Evolutionary conservation across 2,113 vertebrate species (phyloP).

Genomic region (Dromiciops gliroides): DNA sequence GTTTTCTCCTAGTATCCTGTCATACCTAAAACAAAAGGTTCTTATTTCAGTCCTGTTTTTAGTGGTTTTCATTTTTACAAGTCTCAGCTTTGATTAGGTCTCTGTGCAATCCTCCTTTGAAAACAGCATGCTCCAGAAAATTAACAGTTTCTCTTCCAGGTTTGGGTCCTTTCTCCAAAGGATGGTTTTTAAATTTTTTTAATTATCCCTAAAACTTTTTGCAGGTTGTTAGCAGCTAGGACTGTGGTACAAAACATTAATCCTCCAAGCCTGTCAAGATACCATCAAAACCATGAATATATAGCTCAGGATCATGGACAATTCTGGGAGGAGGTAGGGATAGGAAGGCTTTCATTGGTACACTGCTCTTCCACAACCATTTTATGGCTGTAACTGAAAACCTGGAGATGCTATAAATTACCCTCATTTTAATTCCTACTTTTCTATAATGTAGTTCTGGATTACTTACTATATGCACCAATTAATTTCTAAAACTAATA

Average conservation of each 20-base stretch:
- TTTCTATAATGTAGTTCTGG: neutral
- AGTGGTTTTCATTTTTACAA: neutral
- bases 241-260: neutral
- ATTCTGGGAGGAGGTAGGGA: neutral
- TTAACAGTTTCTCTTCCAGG: slow-evolving; percentile 23
- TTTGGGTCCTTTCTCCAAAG: slow-evolving; percentile 11
- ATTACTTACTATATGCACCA: neutral
- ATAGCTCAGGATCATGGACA: neutral
- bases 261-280: neutral
- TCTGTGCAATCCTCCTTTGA: neutral
- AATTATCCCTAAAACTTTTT: neutral
- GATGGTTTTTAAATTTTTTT: neutral
- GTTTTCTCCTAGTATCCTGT: slow-evolving; percentile 47
- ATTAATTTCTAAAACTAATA: neutral
- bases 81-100: slow-evolving; percentile 16
- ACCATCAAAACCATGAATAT: neutral
- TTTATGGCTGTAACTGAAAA: neutral
- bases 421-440: neutral
- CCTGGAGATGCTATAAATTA: neutral
- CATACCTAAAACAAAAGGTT: slow-evolving; percentile 35
- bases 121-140: slow-evolving; percentile 20
- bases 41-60: slow-evolving; percentile 15
- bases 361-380: neutral
- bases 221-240: neutral
- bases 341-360: neutral